phyloP scores from a whole-genome alignment of 2,113 vertebrate genomes.

The Willisornis vidua region DNA sequence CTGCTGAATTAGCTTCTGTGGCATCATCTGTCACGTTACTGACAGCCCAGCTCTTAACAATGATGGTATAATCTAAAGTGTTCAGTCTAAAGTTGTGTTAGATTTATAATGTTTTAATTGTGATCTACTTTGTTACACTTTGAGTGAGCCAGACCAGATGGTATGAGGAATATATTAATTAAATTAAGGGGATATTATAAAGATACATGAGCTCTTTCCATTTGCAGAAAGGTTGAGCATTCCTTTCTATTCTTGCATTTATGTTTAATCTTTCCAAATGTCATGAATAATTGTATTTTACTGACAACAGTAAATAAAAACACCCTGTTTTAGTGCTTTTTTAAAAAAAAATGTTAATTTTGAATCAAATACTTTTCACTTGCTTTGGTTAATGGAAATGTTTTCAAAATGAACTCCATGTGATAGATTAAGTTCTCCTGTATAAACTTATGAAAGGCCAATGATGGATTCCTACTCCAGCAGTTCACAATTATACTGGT shows the following conservation, averaged over 20 bases:
- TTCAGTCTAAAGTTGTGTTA: constrained; percentile 12
- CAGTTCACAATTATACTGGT: not conserved
- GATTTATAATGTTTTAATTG: constrained; percentile 59
- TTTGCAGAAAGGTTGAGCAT: constrained; percentile 37
- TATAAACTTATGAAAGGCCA: not conserved
- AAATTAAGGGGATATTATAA: constrained; percentile 61
- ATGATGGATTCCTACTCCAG: not conserved
- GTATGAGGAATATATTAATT: constrained; percentile 68
- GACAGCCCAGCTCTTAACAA: constrained; percentile 23
- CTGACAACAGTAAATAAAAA: constrained; percentile 1
- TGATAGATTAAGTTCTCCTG: not conserved
- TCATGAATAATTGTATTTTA: constrained; percentile 48
- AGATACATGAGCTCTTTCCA: constrained; percentile 36
- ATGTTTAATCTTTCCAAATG: constrained; percentile 55
- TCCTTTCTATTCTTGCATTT: constrained; percentile 54
- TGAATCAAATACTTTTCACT: constrained; percentile 11
- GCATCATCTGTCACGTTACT: constrained; percentile 13
- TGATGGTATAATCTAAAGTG: constrained; percentile 11
- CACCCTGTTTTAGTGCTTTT: not conserved
- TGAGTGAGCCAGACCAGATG: constrained; percentile 66
- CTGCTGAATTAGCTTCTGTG: not conserved
- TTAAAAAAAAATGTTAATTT: not conserved
- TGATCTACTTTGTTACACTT: constrained; percentile 65
- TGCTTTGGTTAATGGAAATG: not conserved
- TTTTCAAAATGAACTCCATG: not conserved